phyloP scores from a whole-genome alignment of 2,113 vertebrate genomes.

The Mesocricetus auratus region DNA sequence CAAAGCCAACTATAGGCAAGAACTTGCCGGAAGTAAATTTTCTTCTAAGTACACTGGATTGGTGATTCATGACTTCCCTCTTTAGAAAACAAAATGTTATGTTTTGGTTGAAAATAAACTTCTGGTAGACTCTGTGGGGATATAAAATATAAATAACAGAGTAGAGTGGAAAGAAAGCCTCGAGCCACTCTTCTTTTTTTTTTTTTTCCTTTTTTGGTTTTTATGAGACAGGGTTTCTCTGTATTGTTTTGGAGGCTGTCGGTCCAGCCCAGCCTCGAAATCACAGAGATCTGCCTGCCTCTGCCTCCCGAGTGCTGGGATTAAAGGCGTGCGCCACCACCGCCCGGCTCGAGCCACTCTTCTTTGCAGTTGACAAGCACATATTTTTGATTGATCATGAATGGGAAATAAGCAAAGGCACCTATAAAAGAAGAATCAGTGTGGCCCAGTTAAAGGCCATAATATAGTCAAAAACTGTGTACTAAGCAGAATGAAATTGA shows the following conservation, averaged over 20 bases:
- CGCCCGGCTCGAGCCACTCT: background rate
- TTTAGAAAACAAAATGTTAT: constrained; percentile 41
- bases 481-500: constrained; percentile 6
- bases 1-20: constrained; percentile 43
- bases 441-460: background rate
- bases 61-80: constrained; percentile 54
- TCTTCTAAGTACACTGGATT: constrained; percentile 62
- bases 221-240: too few relatives aligned
- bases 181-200: background rate
- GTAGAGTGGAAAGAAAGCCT: background rate
- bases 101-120: constrained; percentile 58
- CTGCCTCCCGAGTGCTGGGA: too few relatives aligned
- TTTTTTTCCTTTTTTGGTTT: too few relatives aligned
- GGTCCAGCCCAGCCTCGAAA: too few relatives aligned
- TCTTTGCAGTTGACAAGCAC: background rate
- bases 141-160: constrained; percentile 40
- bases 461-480: background rate
- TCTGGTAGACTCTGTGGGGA: background rate
- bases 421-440: background rate
- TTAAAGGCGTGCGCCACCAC: too few relatives aligned
- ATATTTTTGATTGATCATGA: background rate
- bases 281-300: too few relatives aligned
- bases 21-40: constrained; percentile 53
- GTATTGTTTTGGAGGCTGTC: too few relatives aligned
- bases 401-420: constrained; percentile 38